Percentiles rank a stretch among this genome's conserved stretches.
Conservation (phyloP, 1,140 invertebrate genomes). For the Antheraea pernyi region DNA sequence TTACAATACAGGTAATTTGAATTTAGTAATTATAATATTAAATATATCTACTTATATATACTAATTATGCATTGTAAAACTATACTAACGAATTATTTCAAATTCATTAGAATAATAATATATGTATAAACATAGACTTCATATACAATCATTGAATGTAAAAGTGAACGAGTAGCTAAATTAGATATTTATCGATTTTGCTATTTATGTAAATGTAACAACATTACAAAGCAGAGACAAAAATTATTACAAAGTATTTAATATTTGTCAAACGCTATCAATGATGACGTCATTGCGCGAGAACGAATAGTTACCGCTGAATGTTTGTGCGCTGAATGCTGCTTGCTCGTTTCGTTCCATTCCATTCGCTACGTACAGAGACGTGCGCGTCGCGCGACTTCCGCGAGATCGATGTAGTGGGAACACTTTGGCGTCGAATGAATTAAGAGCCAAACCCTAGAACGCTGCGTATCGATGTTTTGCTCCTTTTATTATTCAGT, state of each 20-base stretch:
- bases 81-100: no score
- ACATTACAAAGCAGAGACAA: constrained; percentile 3
- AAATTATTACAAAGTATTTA: background rate
- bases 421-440: constrained; percentile 59
- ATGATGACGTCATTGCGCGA: constrained; percentile 50
- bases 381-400: constrained; percentile 66
- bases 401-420: constrained; percentile 72
- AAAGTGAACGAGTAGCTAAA: no score
- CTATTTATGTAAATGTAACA: background rate
- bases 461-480: constrained; percentile 48
- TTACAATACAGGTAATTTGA: background rate
- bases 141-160: no score
- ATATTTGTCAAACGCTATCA: constrained; percentile 18
- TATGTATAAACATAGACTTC: no score
- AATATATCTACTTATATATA: background rate
- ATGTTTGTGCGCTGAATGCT: constrained; percentile 16
- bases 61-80: background rate
- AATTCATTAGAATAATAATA: no score
- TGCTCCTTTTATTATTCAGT: constrained; percentile 30
- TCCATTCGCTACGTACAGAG: constrained; percentile 63
- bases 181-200: no score
- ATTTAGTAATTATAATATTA: background rate
- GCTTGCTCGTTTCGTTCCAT: constrained; percentile 65
- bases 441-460: constrained; percentile 45
- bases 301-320: constrained; percentile 36